phyloP scores from a whole-genome alignment of 1,140 invertebrate species.

The Sesamia nonagrioides region DNA sequence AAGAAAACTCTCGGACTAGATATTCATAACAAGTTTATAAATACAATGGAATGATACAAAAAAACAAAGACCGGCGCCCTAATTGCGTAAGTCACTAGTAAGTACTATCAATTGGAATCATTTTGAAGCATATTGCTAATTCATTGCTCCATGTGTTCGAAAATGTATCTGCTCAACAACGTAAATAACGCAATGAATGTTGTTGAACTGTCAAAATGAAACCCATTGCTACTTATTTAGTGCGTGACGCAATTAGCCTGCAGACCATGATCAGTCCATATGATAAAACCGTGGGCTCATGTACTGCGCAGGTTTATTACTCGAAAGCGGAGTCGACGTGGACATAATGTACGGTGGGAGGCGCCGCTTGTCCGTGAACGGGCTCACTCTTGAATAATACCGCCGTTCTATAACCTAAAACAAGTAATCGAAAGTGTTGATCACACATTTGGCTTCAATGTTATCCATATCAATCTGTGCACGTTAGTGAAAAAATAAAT shows the following conservation, averaged over 20 bases:
- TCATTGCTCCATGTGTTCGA: too few relatives aligned
- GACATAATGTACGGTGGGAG: conserved; percentile 83
- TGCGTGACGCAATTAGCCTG: too few relatives aligned
- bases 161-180: too few relatives aligned
- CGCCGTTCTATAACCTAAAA: conserved; percentile 91
- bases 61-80: neutral
- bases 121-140: too few relatives aligned
- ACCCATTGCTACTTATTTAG: too few relatives aligned
- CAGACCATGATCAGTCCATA: conserved; percentile 82
- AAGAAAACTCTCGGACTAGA: neutral
- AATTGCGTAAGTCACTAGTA: too few relatives aligned
- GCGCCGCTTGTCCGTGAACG: conserved; percentile 86
- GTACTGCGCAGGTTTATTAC: conserved; percentile 71
- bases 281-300: conserved; percentile 89
- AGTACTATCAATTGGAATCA: too few relatives aligned
- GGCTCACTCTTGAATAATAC: conserved; percentile 88
- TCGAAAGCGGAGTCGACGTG: conserved; percentile 79
- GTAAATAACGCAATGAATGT: too few relatives aligned
- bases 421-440: conserved; percentile 10
- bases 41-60: conserved; percentile 41
- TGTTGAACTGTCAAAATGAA: too few relatives aligned
- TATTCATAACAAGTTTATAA: conserved; percentile 32
- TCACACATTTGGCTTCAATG: neutral
- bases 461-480: too few relatives aligned
- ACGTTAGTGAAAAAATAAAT: too few relatives aligned